A percentile compares a stretch with the other conserved stretches of the same genome.
These are phyloP conservation scores for Arctia plantaginis DNA, from an alignment of 2,888 invertebrate species.

Conservation along the genomic window DNA sequence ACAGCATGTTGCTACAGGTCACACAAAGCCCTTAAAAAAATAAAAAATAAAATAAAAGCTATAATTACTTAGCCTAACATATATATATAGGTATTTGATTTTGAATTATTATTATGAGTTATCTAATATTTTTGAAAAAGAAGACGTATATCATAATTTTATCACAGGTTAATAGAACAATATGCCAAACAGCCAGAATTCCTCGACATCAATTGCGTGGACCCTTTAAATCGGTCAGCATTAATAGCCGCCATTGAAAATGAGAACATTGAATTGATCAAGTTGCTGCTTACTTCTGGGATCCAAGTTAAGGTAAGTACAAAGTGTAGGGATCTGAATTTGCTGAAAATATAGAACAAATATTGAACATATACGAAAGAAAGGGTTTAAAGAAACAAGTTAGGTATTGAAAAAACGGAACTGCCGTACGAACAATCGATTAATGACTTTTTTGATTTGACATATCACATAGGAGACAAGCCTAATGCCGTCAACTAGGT, in stretches of 20 bases:
- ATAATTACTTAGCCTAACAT: too few relatives aligned
- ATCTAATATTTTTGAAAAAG: background rate
- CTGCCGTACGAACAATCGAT: too few relatives aligned
- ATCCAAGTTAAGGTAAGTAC: slow-evolving; percentile 92
- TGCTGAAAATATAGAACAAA: background rate
- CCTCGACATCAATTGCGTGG: slow-evolving; percentile 97
- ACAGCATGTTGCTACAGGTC: too few relatives aligned
- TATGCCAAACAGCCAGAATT: slow-evolving; percentile 87
- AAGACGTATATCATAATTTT: slow-evolving; percentile 23
- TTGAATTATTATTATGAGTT: too few relatives aligned
- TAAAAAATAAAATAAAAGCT: too few relatives aligned
- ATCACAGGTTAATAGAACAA: slow-evolving; percentile 89
- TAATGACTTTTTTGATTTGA: too few relatives aligned
- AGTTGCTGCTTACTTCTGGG: slow-evolving; percentile 91
- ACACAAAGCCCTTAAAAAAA: too few relatives aligned
- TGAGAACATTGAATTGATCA: slow-evolving; percentile 97
- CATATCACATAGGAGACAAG: too few relatives aligned
- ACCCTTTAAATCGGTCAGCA: slow-evolving; percentile 97
- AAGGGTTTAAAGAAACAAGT: too few relatives aligned
- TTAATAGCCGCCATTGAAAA: slow-evolving; percentile 98
- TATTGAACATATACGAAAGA: background rate
- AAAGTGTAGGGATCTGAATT: background rate
- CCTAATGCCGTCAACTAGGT: too few relatives aligned
- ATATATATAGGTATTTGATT: too few relatives aligned
- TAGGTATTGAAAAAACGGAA: too few relatives aligned